These are phyloP conservation scores for Archegozetes longisetosus DNA, from an alignment of 1,140 invertebrate genomes.

Conservation along the genomic window DNA sequence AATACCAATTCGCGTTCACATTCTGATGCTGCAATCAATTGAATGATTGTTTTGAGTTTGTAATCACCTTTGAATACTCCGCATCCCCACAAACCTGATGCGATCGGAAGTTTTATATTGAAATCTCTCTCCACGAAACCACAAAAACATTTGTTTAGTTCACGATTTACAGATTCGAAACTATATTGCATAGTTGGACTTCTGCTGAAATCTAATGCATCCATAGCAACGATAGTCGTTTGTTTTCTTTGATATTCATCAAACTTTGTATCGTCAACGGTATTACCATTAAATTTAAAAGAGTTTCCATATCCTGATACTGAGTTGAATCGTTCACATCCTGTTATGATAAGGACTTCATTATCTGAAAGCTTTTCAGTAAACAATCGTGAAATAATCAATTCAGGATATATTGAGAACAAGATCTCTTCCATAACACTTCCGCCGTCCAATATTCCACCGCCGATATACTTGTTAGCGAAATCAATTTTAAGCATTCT, in stretches of 20 bases:
- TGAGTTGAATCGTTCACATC: slow-evolving; percentile 57
- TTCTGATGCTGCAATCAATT: slow-evolving; percentile 65
- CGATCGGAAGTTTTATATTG: slow-evolving; percentile 41
- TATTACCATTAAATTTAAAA: slow-evolving; percentile 47
- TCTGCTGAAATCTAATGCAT: slow-evolving; percentile 12
- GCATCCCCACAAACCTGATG: slow-evolving; percentile 96
- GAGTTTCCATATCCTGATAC: slow-evolving; percentile 68
- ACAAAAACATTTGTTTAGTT: slow-evolving; percentile 37
- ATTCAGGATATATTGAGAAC: slow-evolving; percentile 88
- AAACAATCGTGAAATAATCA: slow-evolving; percentile 70
- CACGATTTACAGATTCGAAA: background rate
- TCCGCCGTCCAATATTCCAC: slow-evolving; percentile 63
- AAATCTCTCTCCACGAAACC: slow-evolving; percentile 46
- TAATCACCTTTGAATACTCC: slow-evolving; percentile 73
- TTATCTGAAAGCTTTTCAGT: slow-evolving; percentile 60
- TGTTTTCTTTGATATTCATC: background rate
- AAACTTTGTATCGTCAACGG: background rate
- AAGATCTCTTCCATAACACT: slow-evolving; percentile 85
- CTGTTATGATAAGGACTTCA: slow-evolving; percentile 54
- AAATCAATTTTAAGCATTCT: slow-evolving; percentile 81
- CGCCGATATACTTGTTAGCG: slow-evolving; percentile 78
- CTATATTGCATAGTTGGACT: background rate
- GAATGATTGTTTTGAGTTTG: slow-evolving; percentile 68
- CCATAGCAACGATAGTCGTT: slow-evolving; percentile 4
- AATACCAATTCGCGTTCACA: slow-evolving; percentile 56